These are phyloP conservation scores for Emydocephalus ijimae DNA, from an alignment of 2,113 vertebrate species.

Conservation along the genomic window DNA sequence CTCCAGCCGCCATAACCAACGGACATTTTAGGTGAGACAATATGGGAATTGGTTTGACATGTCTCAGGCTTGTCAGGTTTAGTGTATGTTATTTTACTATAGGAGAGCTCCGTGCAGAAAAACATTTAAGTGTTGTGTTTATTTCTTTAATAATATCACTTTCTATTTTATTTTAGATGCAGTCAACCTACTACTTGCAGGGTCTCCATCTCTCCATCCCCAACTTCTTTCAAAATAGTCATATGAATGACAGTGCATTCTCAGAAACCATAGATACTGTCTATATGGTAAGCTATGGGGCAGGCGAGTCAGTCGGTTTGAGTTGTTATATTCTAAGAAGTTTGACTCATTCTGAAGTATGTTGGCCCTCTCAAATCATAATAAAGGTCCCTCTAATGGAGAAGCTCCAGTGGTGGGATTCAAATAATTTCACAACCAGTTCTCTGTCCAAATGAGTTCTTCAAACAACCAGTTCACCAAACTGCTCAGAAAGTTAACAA, in stretches of 20 bases:
- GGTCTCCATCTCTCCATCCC: slow-evolving; percentile 61
- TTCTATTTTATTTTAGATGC: slow-evolving; percentile 45
- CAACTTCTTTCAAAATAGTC: slow-evolving; percentile 25
- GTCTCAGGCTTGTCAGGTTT: neutral
- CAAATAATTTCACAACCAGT: no score
- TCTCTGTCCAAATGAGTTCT: no score
- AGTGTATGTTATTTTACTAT: neutral
- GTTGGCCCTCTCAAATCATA: neutral
- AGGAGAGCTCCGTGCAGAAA: neutral
- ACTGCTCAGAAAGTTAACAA: no score
- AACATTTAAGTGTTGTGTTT: neutral
- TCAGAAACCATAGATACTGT: neutral
- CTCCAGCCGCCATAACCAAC: neutral
- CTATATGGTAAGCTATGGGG: slow-evolving; percentile 35
- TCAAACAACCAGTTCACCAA: no score
- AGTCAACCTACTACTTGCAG: slow-evolving; percentile 56
- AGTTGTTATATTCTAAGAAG: neutral
- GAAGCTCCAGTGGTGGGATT: no score
- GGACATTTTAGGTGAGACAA: neutral
- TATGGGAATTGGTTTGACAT: neutral
- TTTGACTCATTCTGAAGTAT: neutral
- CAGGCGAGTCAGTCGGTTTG: neutral
- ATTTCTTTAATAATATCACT: slow-evolving; percentile 1
- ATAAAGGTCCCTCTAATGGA: neutral
- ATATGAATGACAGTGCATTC: neutral